phyloP scores from a whole-genome alignment of 2,113 vertebrate genomes.

The Stomatorhinus ivindoensis region DNA sequence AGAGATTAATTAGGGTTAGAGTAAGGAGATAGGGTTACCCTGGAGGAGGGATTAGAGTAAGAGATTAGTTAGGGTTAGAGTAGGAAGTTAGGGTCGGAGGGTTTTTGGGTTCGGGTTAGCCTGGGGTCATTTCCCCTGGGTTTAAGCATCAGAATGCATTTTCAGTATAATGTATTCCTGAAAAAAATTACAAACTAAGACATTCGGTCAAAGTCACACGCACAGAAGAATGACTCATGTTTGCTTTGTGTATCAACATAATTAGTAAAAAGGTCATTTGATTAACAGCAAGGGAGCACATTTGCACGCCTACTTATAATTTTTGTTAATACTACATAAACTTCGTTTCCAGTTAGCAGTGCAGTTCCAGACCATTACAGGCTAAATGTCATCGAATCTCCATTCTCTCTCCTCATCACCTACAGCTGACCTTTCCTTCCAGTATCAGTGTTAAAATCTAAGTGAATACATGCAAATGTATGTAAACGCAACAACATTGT shows the following conservation, averaged over 20 bases:
- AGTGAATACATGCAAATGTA: not conserved
- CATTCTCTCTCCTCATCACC: not conserved
- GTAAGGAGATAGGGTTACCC: not conserved
- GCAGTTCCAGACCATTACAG: not conserved
- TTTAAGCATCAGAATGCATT: not conserved
- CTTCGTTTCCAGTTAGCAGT: not conserved
- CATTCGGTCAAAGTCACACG: not conserved
- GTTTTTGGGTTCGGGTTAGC: not conserved
- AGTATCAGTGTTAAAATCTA: not conserved
- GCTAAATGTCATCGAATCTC: not conserved
- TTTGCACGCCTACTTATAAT: conserved; percentile 2
- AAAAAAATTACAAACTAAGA: not conserved
- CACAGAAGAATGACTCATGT: not conserved
- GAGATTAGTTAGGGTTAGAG: not conserved
- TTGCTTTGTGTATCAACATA: not conserved
- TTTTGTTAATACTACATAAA: not conserved
- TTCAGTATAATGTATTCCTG: not conserved
- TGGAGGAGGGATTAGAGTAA: not conserved
- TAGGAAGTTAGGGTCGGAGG: not conserved
- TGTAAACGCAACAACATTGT: not conserved
- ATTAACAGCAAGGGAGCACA: not conserved
- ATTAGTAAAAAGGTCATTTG: conserved; percentile 5
- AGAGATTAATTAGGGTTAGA: not conserved
- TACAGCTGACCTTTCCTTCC: not conserved
- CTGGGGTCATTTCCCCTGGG: not conserved